phyloP scores from a whole-genome alignment of 2,113 vertebrate genomes.

The Malurus alboscapulatus region DNA sequence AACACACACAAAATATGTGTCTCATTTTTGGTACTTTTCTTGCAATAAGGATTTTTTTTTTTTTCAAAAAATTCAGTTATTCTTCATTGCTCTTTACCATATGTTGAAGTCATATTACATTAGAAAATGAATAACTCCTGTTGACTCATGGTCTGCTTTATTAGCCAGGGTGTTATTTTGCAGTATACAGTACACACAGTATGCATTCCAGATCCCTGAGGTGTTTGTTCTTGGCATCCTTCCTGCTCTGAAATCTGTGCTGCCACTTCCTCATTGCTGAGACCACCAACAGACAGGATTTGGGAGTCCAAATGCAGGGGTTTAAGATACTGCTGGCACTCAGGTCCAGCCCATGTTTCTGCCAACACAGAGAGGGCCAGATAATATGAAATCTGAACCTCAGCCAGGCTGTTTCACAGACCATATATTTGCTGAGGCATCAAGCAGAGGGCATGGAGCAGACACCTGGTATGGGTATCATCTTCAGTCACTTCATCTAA shows the following conservation, averaged over 20 bases:
- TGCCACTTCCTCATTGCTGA: neutral
- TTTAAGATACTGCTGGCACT: neutral
- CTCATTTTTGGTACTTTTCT: neutral
- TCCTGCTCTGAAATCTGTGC: constrained; percentile 4
- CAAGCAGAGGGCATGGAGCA: neutral
- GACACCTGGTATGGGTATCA: constrained; percentile 40
- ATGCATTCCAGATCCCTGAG: neutral
- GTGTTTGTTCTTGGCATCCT: neutral
- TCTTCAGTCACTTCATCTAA: constrained; percentile 28
- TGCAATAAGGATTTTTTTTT: neutral
- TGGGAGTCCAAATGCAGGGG: neutral
- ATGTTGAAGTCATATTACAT: neutral
- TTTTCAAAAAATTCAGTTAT: neutral
- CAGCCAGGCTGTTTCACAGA: constrained; percentile 27
- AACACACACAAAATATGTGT: neutral
- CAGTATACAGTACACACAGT: neutral
- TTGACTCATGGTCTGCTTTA: neutral
- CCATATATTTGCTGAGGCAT: constrained; percentile 29
- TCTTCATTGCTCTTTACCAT: neutral
- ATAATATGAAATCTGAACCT: neutral
- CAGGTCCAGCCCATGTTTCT: neutral
- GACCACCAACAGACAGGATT: constrained; percentile 18
- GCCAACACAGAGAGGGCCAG: neutral
- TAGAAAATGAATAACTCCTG: neutral
- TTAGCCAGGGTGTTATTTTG: neutral